phyloP scores from a whole-genome alignment of 2,113 vertebrate genomes.

The Asarcornis scutulata region DNA sequence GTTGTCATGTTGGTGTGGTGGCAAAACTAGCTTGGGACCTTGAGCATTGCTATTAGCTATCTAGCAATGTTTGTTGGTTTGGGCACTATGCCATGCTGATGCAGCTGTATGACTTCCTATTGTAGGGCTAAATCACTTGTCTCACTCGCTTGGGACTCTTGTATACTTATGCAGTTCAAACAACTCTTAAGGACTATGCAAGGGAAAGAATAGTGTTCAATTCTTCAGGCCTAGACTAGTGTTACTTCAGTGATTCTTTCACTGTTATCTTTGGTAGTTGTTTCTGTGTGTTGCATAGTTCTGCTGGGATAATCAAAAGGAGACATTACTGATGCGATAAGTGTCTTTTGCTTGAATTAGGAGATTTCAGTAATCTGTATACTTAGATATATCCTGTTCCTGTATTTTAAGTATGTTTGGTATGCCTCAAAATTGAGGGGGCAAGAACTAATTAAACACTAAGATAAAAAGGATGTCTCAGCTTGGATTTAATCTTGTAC shows the following conservation, averaged over 20 bases:
- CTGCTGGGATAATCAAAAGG: background rate
- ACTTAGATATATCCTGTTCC: background rate
- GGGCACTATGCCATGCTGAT: background rate
- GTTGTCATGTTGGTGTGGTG: background rate
- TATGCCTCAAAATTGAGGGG: background rate
- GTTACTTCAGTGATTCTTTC: background rate
- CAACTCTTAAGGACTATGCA: background rate
- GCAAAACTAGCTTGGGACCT: background rate
- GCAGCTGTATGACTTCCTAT: background rate
- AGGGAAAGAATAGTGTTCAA: background rate
- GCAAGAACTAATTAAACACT: background rate
- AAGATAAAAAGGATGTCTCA: background rate
- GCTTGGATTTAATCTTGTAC: background rate
- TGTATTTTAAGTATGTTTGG: background rate
- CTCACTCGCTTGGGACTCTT: background rate
- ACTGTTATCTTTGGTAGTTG: background rate
- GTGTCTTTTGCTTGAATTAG: background rate
- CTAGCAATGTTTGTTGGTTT: background rate
- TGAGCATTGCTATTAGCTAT: background rate
- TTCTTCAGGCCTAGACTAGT: background rate
- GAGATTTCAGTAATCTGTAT: background rate
- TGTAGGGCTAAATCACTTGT: background rate
- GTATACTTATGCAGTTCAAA: background rate
- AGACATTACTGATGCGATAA: background rate
- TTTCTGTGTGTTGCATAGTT: background rate